Conservation (phyloP, 1,140 invertebrate genomes). For the Lordiphosa clarofinis region DNA sequence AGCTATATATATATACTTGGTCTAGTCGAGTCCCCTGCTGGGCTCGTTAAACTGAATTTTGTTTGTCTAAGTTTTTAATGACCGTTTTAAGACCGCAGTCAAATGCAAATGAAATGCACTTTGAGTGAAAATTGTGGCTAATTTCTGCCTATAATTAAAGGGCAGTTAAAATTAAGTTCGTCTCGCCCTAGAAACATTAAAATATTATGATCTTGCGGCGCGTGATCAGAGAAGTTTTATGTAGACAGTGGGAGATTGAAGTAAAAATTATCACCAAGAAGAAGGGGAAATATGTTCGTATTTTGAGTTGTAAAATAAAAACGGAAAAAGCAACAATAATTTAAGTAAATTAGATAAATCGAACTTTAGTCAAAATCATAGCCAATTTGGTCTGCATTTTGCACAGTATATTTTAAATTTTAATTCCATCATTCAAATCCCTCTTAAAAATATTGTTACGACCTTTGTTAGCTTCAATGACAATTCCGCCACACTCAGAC, state of each 20-base stretch:
- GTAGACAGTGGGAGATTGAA: not conserved
- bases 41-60: conserved; percentile 54
- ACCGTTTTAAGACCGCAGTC: conserved; percentile 35
- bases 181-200: not conserved
- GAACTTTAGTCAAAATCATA: too few species aligned
- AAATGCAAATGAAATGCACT: conserved; percentile 57
- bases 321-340: too few species aligned
- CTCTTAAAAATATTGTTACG: not conserved
- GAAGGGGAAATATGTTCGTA: not conserved
- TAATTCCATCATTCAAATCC: conserved; percentile 11
- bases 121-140: conserved; percentile 22
- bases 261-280: conserved; percentile 1
- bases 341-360: too few species aligned
- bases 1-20: conserved; percentile 61
- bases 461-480: conserved; percentile 12
- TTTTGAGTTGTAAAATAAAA: too few species aligned
- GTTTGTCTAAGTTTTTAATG: conserved; percentile 33
- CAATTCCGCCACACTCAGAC: conserved; percentile 8
- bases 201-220: conserved; percentile 17
- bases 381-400: conserved; percentile 1
- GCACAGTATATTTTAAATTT: conserved; percentile 2
- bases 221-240: conserved; percentile 5
- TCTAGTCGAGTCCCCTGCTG: conserved; percentile 42
- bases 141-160: conserved; percentile 59
- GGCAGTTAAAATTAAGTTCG: conserved; percentile 32